Conservation (phyloP, 2,113 vertebrate genomes). For the Mesitornis unicolor region DNA sequence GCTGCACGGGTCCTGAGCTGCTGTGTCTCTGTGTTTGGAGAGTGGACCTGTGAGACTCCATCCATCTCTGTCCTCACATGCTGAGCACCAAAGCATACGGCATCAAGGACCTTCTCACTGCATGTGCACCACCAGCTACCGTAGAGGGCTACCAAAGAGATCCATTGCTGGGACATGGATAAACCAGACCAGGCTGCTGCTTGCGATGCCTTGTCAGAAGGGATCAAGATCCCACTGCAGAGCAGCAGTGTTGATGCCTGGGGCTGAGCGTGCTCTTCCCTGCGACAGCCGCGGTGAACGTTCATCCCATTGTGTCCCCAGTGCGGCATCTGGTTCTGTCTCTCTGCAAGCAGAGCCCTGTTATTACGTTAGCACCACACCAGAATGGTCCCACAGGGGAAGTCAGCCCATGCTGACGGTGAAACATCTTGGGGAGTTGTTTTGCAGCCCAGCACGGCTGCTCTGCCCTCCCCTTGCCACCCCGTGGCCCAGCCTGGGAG, state of each 20-base stretch:
- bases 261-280: not conserved
- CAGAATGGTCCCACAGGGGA: not conserved
- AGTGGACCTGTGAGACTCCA: rapidly evolving
- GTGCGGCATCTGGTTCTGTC: not conserved
- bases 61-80: not conserved
- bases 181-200: not conserved
- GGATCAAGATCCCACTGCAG: not conserved
- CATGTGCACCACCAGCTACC: not conserved
- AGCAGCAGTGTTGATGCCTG: rapidly evolving
- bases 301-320: not conserved
- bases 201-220: rapidly evolving
- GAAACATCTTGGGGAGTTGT: not conserved
- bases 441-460: not conserved
- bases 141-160: rapidly evolving
- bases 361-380: rapidly evolving
- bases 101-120: not conserved
- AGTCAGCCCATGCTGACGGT: not conserved
- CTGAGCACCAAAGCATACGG: not conserved
- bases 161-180: not conserved
- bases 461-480: not conserved
- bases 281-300: rapidly evolving
- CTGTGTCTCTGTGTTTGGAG: rapidly evolving
- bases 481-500: not conserved
- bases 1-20: rapidly evolving
- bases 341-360: rapidly evolving